Base-by-base conservation (phyloP, 2,797 vertebrate genomes). In the Enteromius argenteus region DNA sequence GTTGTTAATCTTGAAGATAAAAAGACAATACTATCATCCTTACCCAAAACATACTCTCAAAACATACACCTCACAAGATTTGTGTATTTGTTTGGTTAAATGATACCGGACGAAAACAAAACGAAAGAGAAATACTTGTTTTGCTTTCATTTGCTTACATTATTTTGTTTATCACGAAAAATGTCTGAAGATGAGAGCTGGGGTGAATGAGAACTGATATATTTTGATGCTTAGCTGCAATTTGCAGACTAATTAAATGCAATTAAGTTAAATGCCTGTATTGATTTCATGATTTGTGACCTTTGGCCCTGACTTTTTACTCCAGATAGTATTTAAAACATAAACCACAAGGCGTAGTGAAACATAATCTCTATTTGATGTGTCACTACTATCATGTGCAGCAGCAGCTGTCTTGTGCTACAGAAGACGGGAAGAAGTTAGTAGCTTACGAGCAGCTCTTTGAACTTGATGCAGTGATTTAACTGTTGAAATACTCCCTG, bases 341-440 rank as follows among this genome's bases (percentile, higher is more conserved):
- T 35, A 76, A 51, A 19, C 6, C 58, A 68, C 39, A 62, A 58
- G 56, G n/a, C 30, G 19, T 53, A 21, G 77, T 80, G 81, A 80
- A 80, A 80, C 21, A 49, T 2, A 56, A 68, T 80, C 35, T 0
- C 42, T 72, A 11, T 53, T 77, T 27, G 13, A 51, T 9, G 32
- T 60, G 32, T 68, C 77, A 80, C 35, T 49, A 21, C 35, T 27
- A 35, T 81, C 68, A 51, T 62, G 46, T 53, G 17, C 62, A n/a
- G 42, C n/a, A 84, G 27, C 74, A 60, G 72, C 82, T 77, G 81
- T 58, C 67, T 83, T 79, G 23, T 73, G 75, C 68, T 30, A 30
- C 72, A 62, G 72, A 60, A 75, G 77, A 58, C 4, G 3, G 7
- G 19, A 69, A 27, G 37, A 67, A 53, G 9, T 49, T 35, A 82